A percentile compares a stretch with the other conserved stretches of the same genome.
These are phyloP conservation scores for Asbolus verrucosus DNA, from an alignment of 1,140 invertebrate species.

Conservation along the genomic window DNA sequence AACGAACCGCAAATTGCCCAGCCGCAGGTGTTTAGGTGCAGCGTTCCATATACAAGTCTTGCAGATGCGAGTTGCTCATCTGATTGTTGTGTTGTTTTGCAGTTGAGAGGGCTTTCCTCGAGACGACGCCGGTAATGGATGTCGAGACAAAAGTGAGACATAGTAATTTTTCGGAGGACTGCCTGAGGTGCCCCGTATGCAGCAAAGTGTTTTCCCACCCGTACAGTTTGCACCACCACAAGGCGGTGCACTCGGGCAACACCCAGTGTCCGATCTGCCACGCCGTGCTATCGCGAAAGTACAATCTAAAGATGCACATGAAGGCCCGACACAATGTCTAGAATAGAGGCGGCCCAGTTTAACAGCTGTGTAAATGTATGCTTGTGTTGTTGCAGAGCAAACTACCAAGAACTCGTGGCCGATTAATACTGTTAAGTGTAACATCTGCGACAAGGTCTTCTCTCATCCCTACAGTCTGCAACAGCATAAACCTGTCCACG, in stretches of 20 bases:
- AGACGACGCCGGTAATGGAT: conserved; percentile 1
- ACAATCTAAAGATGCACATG: conserved; percentile 61
- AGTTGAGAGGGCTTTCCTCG: conserved; percentile 39
- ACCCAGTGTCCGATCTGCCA: conserved; percentile 60
- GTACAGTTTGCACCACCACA: conserved; percentile 47
- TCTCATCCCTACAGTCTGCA: conserved; percentile 47
- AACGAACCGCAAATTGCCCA: neutral
- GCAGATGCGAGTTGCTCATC: conserved; percentile 22
- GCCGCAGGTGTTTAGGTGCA: neutral
- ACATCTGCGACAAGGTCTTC: conserved; percentile 48
- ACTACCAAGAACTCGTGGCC: conserved; percentile 1
- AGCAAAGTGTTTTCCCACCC: conserved; percentile 48
- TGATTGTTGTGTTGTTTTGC: conserved; percentile 43
- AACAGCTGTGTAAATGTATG: neutral
- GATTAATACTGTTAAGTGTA: conserved; percentile 36
- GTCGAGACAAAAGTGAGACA: conserved; percentile 22
- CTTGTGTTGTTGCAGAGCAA: conserved; percentile 20
- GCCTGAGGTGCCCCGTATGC: conserved; percentile 44
- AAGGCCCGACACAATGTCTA: conserved; percentile 52
- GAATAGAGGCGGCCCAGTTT: too few species aligned
- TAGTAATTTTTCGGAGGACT: conserved; percentile 28
- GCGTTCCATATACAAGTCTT: conserved; percentile 31
- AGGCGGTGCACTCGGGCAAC: conserved; percentile 54
- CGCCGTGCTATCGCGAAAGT: conserved; percentile 58
- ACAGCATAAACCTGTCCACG: conserved; percentile 52